Evolutionary conservation across 2,113 vertebrate species (phyloP).

Genomic region (Nycticryphes semicollaris): DNA sequence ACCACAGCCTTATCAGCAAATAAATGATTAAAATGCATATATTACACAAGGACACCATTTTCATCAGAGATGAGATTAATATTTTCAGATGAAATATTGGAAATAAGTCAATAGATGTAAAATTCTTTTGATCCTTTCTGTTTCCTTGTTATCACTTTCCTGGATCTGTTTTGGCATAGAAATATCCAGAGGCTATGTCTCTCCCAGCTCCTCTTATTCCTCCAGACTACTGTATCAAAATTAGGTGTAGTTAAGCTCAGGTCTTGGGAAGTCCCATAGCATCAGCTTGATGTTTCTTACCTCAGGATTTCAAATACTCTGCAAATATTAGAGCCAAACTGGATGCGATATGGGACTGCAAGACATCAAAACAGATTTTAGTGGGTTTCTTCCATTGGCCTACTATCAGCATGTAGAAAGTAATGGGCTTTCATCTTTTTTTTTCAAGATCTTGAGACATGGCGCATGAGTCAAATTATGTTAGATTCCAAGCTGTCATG

Average conservation of each 20-base stretch:
- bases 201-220: not conserved
- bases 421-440: not conserved
- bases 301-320: not conserved
- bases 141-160: slow-evolving; percentile 1
- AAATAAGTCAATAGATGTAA: slow-evolving; percentile 4
- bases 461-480: not conserved
- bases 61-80: not conserved
- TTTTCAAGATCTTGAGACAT: not conserved
- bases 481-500: not conserved
- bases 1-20: not conserved
- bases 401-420: not conserved
- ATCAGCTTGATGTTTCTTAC: not conserved
- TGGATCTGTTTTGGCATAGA: not conserved
- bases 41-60: not conserved
- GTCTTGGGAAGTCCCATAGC: not conserved
- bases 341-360: not conserved
- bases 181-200: not conserved
- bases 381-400: not conserved
- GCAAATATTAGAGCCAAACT: not conserved
- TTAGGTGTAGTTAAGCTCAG: not conserved
- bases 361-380: not conserved
- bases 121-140: slow-evolving; percentile 4
- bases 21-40: not conserved
- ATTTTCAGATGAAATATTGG: not conserved
- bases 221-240: not conserved